Evolutionary conservation across 2,888 invertebrate genomes (phyloP), one percentile per base, ranked within the genome.

Genomic region (Deroplatys truncata): DNA sequence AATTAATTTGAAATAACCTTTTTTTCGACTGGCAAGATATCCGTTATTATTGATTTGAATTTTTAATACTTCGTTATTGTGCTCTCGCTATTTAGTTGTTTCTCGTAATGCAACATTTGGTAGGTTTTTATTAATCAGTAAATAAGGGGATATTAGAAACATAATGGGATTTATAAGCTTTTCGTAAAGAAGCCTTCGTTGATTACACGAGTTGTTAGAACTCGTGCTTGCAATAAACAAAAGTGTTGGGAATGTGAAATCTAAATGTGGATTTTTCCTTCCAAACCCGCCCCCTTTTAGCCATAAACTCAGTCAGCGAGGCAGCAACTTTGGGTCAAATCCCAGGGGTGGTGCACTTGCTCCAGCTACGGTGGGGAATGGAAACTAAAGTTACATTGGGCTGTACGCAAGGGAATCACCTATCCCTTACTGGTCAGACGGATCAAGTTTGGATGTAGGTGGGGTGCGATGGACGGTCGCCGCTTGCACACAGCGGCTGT

Each of bases 241-340:
- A 35, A 43, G 43, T 43, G 43, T 43, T 43, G 43, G 43, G 43
- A 13, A 43, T 43, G 43, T 43, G 43, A 72, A 25, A 72, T 72
- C 56, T 72, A 72, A 72, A 72, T 72, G 56, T 72, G 56, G 25
- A 72, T 20, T 20, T 72, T 72, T 72, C 20, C 43, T 20, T 72
- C 20, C 56, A 72, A 1, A 20, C 43, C 31, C 82, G 20, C 9
- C 15, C 25, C 43, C 85, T 35, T 82, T 72, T 87, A 82, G 13
- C 87, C 25, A 87, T 87, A 87, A 87, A 87, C 87, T 87, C 56
- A 87, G 87, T 83, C 87, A 87, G 87, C 83, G 87, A 83, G 35
- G 87, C 87, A 83, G 87, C 82, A 87, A 87, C 87, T 87, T 87
- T 87, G 87, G 87, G 82, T 82, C 87, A 87, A 87, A 35, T 87